Base-by-base conservation (phyloP, 2,888 invertebrate species). In the Eupelmus urozonus region DNA sequence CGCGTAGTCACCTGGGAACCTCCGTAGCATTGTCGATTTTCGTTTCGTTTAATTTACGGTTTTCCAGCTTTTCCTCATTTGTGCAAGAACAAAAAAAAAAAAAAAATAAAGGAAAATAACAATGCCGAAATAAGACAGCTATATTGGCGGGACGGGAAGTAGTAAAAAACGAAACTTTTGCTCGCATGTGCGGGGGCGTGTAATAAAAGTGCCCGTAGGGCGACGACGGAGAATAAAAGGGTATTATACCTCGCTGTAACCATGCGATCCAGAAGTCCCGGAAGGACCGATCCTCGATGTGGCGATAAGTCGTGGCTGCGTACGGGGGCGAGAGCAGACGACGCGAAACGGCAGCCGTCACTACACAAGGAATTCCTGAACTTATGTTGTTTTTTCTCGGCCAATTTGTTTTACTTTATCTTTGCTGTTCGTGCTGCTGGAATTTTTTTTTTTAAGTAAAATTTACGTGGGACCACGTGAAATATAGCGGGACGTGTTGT, bases 181-280 rank as follows among this genome's bases (percentile, higher is more conserved):
- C 45, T 2, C 16, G 16, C 45, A 45, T 27, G 49, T 27, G 49
- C 49, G 27, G 16, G n/a, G 16, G n/a, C 62, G 20, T 34, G 20
- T 45, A 63, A 63, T 63, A 45, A 45, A 16, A 13, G 13, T 45
- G 34, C 45, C 16, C 16, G 45, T 7, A 13, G 13, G 45, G 2
- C 2, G 16, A 45, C 9, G 45, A 16, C 2, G 13, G 13, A 45
- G 9, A 49, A n/a, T 40, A 62, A 62, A 57, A 40, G 60, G 25
- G 34, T 16, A 42, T 13, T 65, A 18, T 78, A 78, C 78, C 78
- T 78, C 73, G 63, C 57, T 74, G 63, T 74, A 69, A 73, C 42
- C 78, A 78, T 78, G 73, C 73, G 78, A 78, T 74, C 73, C 73
- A 69, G 18, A 29, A 74, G 78, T 74, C 78, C 78, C 49, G 73